These are phyloP conservation scores for Collichthys lucidus DNA, from an alignment of 2,113 vertebrate species.

Conservation along the genomic window DNA sequence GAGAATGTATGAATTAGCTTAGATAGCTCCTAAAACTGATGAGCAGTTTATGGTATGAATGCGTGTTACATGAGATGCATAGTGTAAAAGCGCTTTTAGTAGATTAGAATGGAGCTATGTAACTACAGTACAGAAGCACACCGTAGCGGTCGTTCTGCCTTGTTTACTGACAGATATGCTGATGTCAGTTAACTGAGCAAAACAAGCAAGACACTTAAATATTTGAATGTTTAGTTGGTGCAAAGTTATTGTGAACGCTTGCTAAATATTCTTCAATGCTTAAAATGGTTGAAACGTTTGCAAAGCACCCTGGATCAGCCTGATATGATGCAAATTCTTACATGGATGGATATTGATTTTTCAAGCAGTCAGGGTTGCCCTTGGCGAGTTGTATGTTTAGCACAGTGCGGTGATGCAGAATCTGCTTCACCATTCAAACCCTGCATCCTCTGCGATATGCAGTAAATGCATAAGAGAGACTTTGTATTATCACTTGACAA, in stretches of 20 bases:
- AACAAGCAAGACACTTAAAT: background rate
- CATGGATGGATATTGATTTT: background rate
- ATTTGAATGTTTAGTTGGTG: background rate
- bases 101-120: too few relatives aligned
- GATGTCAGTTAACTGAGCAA: background rate
- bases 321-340: background rate
- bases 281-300: background rate
- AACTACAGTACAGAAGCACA: too few relatives aligned
- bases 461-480: background rate
- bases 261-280: background rate
- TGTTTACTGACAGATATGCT: slow-evolving; percentile 15
- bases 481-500: background rate
- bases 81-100: too few relatives aligned
- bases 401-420: background rate
- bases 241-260: too few relatives aligned
- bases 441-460: background rate
- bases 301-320: background rate
- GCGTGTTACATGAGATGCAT: too few relatives aligned
- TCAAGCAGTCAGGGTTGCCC: background rate
- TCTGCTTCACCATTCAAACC: background rate
- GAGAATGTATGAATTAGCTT: too few relatives aligned
- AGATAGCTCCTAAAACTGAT: too few relatives aligned
- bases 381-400: background rate
- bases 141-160: background rate
- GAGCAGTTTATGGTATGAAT: too few relatives aligned